phyloP scores from a whole-genome alignment of 1,140 invertebrate species.

The Rhyzopertha dominica region DNA sequence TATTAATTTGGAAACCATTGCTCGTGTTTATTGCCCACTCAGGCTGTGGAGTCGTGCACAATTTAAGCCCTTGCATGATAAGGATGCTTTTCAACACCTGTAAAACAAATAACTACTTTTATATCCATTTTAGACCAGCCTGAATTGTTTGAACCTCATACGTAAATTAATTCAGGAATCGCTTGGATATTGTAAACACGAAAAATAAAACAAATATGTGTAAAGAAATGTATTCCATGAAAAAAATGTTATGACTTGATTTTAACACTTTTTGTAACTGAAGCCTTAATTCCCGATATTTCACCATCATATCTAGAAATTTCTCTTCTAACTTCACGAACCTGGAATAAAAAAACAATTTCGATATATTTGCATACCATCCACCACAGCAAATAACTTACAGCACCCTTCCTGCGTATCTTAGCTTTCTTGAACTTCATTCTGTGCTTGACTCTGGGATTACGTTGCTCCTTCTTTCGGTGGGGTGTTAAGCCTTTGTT shows the following conservation, averaged over 20 bases:
- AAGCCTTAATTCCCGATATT: conserved; percentile 83
- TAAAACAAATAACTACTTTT: no score
- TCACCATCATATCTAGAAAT: conserved; percentile 78
- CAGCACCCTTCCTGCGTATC: conserved; percentile 83
- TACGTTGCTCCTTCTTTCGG: conserved; percentile 84
- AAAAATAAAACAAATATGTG: no score
- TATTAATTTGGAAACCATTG: no score
- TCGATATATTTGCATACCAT: conserved; percentile 13
- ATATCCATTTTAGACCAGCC: no score
- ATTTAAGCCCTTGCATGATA: no score
- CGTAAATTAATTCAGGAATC: no score
- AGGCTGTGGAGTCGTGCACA: no score
- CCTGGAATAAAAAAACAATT: conserved; percentile 48
- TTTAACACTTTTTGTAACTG: conserved; percentile 80
- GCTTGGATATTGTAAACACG: no score
- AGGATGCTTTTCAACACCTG: no score
- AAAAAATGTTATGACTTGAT: conserved; percentile 66
- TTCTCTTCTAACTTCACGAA: conserved; percentile 75
- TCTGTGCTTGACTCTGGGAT: conserved; percentile 90
- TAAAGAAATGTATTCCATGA: no score
- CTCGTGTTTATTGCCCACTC: no score
- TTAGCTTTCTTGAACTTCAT: conserved; percentile 87
- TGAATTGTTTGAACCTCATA: no score
- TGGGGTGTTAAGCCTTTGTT: conserved; percentile 90
- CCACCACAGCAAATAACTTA: conserved; percentile 42